Conservation (phyloP, 2,888 invertebrate species). For the Halictus ligatus region DNA sequence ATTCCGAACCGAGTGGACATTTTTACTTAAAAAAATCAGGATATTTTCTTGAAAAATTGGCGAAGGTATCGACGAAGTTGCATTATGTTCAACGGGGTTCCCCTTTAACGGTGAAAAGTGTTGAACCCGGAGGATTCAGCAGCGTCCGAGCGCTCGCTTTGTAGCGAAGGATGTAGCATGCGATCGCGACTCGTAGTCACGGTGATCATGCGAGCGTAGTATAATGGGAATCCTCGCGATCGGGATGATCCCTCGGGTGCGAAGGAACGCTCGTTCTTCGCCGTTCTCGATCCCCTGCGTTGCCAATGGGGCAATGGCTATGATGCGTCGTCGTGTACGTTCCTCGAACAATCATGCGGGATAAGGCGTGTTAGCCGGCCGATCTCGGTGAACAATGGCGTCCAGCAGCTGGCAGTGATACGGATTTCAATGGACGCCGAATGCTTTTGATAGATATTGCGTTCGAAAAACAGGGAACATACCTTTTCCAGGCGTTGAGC, state of each 20-base stretch:
- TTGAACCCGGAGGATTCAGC: too few species aligned
- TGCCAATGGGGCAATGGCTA: neutral
- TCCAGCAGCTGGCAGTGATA: constrained; percentile 10
- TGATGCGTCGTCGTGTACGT: neutral
- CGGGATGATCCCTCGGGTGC: neutral
- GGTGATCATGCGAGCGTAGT: neutral
- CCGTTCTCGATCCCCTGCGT: neutral
- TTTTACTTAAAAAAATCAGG: too few species aligned
- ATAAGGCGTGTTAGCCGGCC: constrained; percentile 25
- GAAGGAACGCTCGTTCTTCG: neutral
- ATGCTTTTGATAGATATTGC: constrained; percentile 39
- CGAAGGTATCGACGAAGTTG: too few species aligned
- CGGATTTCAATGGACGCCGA: constrained; percentile 37
- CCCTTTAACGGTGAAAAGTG: too few species aligned
- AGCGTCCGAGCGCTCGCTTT: neutral
- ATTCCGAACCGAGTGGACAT: neutral
- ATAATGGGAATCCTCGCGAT: neutral
- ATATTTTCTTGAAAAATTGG: too few species aligned
- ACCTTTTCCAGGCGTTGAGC: neutral
- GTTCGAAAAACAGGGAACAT: neutral
- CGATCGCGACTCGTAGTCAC: constrained; percentile 5
- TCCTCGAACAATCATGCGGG: constrained; percentile 11
- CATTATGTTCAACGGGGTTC: too few species aligned
- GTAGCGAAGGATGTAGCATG: neutral
- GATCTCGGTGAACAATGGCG: constrained; percentile 17